phyloP scores from a whole-genome alignment of 2,797 vertebrate species.

The Dryobates pubescens region DNA sequence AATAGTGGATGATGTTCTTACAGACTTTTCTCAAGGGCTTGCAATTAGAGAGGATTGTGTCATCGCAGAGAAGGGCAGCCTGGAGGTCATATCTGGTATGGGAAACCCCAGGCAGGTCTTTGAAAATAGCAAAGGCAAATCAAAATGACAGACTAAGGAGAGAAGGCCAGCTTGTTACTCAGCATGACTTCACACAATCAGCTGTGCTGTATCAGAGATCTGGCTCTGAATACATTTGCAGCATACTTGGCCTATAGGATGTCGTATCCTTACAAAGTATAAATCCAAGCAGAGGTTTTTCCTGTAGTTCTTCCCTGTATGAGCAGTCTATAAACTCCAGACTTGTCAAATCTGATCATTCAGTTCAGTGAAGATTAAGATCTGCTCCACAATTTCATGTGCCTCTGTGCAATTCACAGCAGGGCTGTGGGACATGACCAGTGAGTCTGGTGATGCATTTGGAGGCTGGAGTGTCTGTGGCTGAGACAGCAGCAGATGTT shows the following conservation, averaged over 20 bases:
- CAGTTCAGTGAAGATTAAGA: background rate
- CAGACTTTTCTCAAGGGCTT: background rate
- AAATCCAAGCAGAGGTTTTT: background rate
- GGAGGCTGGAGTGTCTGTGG: background rate
- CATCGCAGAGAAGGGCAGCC: background rate
- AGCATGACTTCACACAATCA: slow-evolving; percentile 15
- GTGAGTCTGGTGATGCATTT: background rate
- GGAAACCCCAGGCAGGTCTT: slow-evolving; percentile 1
- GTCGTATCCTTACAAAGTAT: background rate
- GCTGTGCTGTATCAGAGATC: background rate
- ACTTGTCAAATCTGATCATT: background rate
- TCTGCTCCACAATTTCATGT: accelerated
- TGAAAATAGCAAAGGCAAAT: background rate
- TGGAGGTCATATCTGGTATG: background rate
- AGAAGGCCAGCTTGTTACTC: slow-evolving; percentile 5
- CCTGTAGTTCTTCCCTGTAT: background rate
- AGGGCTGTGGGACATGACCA: background rate
- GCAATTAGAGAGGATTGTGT: background rate
- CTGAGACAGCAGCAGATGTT: background rate
- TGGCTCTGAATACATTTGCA: background rate
- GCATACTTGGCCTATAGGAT: background rate
- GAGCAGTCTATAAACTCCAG: background rate
- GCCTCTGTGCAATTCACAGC: accelerated
- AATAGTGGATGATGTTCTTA: background rate
- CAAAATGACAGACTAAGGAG: background rate